These are phyloP conservation scores for Macaria notata DNA, from an alignment of 2,888 invertebrate genomes.

Conservation along the genomic window DNA sequence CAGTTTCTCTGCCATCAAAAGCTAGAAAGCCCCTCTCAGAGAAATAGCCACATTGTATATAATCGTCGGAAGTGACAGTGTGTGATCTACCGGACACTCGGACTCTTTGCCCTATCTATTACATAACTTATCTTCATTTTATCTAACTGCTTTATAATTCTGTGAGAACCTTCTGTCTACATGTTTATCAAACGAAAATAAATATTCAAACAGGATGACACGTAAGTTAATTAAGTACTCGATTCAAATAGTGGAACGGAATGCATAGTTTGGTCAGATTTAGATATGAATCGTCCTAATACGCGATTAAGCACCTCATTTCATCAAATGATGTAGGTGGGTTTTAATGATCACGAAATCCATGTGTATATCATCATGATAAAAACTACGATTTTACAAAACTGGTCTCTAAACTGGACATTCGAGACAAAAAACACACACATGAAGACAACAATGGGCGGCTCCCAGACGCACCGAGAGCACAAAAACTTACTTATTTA, in stretches of 20 bases:
- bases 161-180: constrained; percentile 16
- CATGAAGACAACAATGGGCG: constrained; percentile 28
- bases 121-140: constrained; percentile 9
- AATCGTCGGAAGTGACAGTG: constrained; percentile 33
- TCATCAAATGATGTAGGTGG: no score
- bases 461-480: constrained; percentile 25
- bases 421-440: constrained; percentile 26
- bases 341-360: no score
- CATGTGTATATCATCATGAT: not conserved
- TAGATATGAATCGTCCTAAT: not conserved
- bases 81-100: constrained; percentile 13
- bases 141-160: constrained; percentile 5
- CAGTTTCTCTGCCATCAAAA: constrained; percentile 25
- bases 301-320: no score
- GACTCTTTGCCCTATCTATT: constrained; percentile 19
- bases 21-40: constrained; percentile 25
- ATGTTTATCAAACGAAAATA: constrained; percentile 7
- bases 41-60: not conserved
- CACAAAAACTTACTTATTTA: constrained; percentile 1
- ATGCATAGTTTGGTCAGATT: not conserved
- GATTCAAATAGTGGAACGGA: constrained; percentile 2
- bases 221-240: constrained; percentile 5
- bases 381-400: constrained; percentile 5
- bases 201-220: constrained; percentile 22
- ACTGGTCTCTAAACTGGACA: constrained; percentile 22